Percentiles rank a stretch among this genome's conserved stretches.
These are phyloP conservation scores for Eospalax fontanierii DNA, from an alignment of 2,797 vertebrate genomes.

Conservation along the genomic window DNA sequence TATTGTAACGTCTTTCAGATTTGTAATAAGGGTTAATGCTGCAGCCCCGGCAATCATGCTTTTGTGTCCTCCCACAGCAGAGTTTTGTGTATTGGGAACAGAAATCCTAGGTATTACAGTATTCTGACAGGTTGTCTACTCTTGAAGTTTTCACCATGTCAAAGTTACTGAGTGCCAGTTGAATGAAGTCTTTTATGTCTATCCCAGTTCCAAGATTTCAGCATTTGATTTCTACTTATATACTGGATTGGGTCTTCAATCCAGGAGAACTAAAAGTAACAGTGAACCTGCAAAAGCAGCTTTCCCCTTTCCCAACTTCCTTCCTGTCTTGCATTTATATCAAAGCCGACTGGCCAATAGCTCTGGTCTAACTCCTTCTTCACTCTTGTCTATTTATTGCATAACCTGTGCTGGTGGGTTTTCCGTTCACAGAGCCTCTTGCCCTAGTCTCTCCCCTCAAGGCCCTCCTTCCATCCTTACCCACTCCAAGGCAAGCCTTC, in stretches of 20 bases:
- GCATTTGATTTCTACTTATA: not conserved
- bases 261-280: constrained; percentile 23
- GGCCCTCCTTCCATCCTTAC: not conserved
- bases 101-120: constrained; percentile 40
- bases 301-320: not conserved
- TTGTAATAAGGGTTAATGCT: constrained; percentile 37
- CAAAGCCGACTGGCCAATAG: too few species aligned
- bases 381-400: not conserved
- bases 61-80: constrained; percentile 26
- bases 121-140: not conserved
- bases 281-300: not conserved
- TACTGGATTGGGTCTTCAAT: not conserved
- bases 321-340: not conserved
- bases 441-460: too few species aligned
- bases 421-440: not conserved
- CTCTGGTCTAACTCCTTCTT: not conserved
- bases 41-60: not conserved
- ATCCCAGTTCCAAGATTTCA: not conserved
- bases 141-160: not conserved
- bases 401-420: not conserved
- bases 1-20: constrained; percentile 43
- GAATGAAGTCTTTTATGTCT: not conserved
- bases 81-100: not conserved
- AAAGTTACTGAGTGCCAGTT: not conserved
- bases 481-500: not conserved